phyloP scores from a whole-genome alignment of 2,888 invertebrate species.

The Escarpia spicata region DNA sequence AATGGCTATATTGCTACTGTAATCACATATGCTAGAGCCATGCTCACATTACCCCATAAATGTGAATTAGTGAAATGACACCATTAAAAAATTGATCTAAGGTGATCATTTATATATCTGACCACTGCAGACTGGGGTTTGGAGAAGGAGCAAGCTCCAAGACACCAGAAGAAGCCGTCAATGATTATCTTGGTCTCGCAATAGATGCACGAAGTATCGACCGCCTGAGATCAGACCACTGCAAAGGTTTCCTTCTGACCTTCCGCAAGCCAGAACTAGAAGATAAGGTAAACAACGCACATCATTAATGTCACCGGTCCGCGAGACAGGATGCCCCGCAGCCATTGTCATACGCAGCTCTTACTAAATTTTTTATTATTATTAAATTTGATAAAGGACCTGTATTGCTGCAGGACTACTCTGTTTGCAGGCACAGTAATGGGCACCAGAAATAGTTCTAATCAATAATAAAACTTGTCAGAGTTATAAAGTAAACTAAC shows the following conservation, averaged over 20 bases:
- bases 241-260: slow-evolving; percentile 83
- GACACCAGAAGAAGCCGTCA: slow-evolving; percentile 90
- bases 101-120: neutral
- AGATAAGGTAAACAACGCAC: slow-evolving; percentile 73
- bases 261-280: slow-evolving; percentile 85
- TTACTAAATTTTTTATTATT: neutral
- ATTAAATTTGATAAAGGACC: neutral
- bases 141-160: slow-evolving; percentile 71
- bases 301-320: neutral
- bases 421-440: no score
- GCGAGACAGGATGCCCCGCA: neutral
- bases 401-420: neutral
- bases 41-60: neutral
- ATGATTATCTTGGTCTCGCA: slow-evolving; percentile 94
- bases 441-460: no score
- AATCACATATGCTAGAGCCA: no score
- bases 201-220: slow-evolving; percentile 95
- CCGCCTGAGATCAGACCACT: slow-evolving; percentile 87
- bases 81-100: neutral
- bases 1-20: no score
- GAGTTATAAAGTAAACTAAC: no score
- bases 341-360: neutral
- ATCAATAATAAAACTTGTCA: no score
- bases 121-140: slow-evolving; percentile 74
- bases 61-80: neutral